Evolutionary conservation across 1,140 invertebrate genomes (phyloP).

Genomic region (Polypedilum pembai): DNA sequence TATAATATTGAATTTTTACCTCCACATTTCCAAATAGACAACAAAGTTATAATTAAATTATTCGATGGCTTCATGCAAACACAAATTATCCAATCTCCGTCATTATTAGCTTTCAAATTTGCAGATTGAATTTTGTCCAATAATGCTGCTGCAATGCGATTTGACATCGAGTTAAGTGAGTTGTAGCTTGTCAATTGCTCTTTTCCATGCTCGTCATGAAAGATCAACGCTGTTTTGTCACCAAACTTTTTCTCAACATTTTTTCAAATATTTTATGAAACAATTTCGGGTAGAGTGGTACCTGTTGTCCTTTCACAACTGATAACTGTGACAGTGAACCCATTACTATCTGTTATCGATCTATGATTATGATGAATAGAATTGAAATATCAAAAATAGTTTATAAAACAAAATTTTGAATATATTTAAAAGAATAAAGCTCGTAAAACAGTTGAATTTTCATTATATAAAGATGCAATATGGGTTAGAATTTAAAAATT

Average conservation of each 20-base stretch:
- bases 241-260: conserved; percentile 38
- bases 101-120: conserved; percentile 46
- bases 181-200: conserved; percentile 47
- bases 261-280: conserved; percentile 50
- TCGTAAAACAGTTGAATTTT: conserved; percentile 3
- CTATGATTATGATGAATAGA: background rate
- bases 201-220: conserved; percentile 47
- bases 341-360: no score
- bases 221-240: conserved; percentile 49
- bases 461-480: no score
- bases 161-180: conserved; percentile 52
- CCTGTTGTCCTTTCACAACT: conserved; percentile 50
- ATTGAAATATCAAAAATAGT: no score
- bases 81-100: conserved; percentile 62
- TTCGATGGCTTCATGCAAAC: no score
- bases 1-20: background rate
- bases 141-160: conserved; percentile 52
- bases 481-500: no score
- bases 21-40: no score
- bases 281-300: conserved; percentile 42
- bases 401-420: no score
- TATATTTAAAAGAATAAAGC: background rate
- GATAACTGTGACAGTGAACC: conserved; percentile 58
- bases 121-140: conserved; percentile 43
- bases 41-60: no score